Conservation (phyloP, 2,888 invertebrate species). For the Andrena fulva region DNA sequence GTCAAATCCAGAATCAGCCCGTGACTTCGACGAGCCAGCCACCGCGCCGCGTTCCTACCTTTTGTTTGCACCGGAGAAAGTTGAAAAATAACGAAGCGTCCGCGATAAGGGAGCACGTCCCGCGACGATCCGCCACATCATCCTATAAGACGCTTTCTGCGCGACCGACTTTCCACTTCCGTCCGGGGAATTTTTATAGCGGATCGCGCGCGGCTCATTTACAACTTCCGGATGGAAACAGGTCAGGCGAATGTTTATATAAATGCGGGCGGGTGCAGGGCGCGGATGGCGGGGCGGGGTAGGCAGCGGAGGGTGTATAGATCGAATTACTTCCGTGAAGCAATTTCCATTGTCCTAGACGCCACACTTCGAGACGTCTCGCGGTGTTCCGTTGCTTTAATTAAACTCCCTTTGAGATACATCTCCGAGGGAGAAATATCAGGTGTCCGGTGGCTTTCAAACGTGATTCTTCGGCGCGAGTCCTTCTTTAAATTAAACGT, state of each 20-base stretch:
- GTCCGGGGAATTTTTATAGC: slow-evolving; percentile 32
- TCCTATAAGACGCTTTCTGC: slow-evolving; percentile 40
- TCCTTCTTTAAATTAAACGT: slow-evolving; percentile 20
- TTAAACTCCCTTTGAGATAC: slow-evolving; percentile 33
- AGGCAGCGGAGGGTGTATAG: neutral
- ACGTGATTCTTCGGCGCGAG: neutral
- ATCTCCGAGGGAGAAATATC: slow-evolving; percentile 16
- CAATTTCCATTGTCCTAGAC: slow-evolving; percentile 39
- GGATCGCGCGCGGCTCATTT: slow-evolving; percentile 25
- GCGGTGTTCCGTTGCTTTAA: slow-evolving; percentile 40
- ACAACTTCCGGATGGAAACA: slow-evolving; percentile 19
- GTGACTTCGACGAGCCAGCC: neutral
- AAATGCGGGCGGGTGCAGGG: slow-evolving; percentile 9
- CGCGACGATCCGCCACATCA: slow-evolving; percentile 6
- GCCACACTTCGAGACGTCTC: slow-evolving; percentile 2
- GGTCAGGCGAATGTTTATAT: slow-evolving; percentile 31
- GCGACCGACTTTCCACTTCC: slow-evolving; percentile 19
- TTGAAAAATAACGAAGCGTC: slow-evolving; percentile 17
- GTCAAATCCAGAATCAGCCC: slow-evolving; percentile 15
- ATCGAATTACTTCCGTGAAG: slow-evolving; percentile 34
- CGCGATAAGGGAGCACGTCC: slow-evolving; percentile 21
- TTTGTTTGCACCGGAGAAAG: slow-evolving; percentile 31
- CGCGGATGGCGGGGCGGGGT: neutral
- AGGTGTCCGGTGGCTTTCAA: slow-evolving; percentile 19
- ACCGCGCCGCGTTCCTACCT: neutral